Conservation (phyloP, 2,888 invertebrate genomes). For the Acronicta leporina region DNA sequence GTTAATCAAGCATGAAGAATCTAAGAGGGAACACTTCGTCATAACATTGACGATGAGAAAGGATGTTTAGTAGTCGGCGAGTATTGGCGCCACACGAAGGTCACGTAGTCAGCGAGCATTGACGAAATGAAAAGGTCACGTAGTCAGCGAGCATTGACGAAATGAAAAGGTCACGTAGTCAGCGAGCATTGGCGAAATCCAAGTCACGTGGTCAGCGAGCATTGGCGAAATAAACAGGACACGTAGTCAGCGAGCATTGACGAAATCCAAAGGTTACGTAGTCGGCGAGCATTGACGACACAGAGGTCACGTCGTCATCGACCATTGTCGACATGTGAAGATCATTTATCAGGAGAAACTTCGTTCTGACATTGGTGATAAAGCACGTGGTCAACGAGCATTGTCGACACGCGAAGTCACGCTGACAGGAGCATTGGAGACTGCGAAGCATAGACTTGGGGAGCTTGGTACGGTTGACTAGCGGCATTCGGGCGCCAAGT, state of each 20-base stretch:
- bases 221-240: background rate
- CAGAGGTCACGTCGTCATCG: background rate
- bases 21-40: background rate
- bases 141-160: background rate
- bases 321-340: conserved; percentile 8
- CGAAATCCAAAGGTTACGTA: background rate
- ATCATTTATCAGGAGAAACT: conserved; percentile 11
- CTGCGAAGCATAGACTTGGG: conserved; percentile 10
- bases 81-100: background rate
- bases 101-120: conserved; percentile 4
- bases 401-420: conserved; percentile 7
- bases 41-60: conserved; percentile 7
- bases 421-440: conserved; percentile 6
- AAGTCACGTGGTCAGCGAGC: conserved; percentile 10
- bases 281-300: conserved; percentile 3
- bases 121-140: background rate
- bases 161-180: background rate
- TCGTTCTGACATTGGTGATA: conserved; percentile 1
- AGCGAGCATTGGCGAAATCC: conserved; percentile 11
- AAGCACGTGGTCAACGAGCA: conserved; percentile 1
- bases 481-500: conserved; percentile 2
- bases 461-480: background rate
- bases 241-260: conserved; percentile 4
- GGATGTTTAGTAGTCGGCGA: conserved; percentile 6
- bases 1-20: conserved; percentile 22